A percentile compares a stretch with the other conserved stretches of the same genome.
phyloP scores from a whole-genome alignment of 2,797 vertebrate genomes.

The Falco peregrinus region DNA sequence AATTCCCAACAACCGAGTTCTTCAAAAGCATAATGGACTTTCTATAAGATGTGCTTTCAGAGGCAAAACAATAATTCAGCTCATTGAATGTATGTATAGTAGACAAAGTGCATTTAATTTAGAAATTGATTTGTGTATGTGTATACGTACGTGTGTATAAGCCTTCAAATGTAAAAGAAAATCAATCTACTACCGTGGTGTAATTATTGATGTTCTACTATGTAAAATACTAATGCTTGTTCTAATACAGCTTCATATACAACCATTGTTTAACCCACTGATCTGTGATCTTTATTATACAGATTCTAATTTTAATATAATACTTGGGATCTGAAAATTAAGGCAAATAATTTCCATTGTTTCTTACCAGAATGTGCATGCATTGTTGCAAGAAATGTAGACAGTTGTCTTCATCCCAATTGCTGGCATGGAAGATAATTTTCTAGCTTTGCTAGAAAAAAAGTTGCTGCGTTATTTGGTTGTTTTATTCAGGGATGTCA shows the following conservation, averaged over 20 bases:
- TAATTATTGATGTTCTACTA: neutral
- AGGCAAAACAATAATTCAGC: neutral
- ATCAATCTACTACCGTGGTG: neutral
- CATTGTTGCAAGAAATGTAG: neutral
- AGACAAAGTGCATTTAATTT: neutral
- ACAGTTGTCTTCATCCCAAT: neutral
- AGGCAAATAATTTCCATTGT: neutral
- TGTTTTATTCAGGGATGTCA: neutral
- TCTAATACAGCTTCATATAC: neutral
- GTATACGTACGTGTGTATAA: neutral
- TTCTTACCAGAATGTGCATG: neutral
- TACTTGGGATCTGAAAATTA: neutral
- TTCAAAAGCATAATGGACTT: neutral
- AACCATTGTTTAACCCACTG: neutral
- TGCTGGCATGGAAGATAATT: neutral
- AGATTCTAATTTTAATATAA: neutral
- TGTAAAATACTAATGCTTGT: neutral
- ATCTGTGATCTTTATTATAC: neutral
- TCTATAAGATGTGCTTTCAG: neutral
- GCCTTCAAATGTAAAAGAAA: neutral
- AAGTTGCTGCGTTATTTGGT: neutral
- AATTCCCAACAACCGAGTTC: neutral
- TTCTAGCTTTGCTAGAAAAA: neutral
- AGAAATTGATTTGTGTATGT: neutral
- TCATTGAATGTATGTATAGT: accelerated